These are phyloP conservation scores for Acanthornis magna DNA, from an alignment of 2,797 vertebrate species.

Conservation along the genomic window DNA sequence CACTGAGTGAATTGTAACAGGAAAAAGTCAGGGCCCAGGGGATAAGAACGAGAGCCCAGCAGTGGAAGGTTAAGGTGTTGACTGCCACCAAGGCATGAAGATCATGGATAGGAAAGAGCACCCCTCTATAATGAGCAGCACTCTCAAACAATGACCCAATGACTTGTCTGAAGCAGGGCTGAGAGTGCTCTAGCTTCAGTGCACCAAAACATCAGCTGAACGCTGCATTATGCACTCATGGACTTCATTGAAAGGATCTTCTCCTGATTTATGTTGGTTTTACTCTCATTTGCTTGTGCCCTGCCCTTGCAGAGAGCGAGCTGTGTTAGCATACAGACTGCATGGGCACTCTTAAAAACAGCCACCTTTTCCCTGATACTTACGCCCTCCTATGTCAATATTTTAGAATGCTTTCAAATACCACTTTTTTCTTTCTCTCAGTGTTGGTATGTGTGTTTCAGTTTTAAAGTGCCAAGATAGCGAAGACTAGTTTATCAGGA, in stretches of 20 bases:
- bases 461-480: background rate
- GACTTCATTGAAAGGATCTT: background rate
- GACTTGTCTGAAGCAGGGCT: background rate
- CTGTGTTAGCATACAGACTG: background rate
- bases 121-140: fast-evolving
- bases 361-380: background rate
- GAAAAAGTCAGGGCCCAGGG: background rate
- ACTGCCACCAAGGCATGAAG: background rate
- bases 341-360: background rate
- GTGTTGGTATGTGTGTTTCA: background rate
- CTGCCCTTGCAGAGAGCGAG: background rate
- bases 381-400: background rate
- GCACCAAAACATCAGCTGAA: background rate
- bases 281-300: background rate
- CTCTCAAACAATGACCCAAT: background rate
- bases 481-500: background rate
- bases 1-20: background rate
- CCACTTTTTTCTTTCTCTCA: background rate
- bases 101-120: fast-evolving
- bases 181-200: background rate
- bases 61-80: background rate
- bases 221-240: background rate
- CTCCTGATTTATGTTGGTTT: background rate
- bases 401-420: background rate
- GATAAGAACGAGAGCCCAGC: background rate